Evolutionary conservation across 2,888 invertebrate species (phyloP).

Genomic region (Macropis europaea): DNA sequence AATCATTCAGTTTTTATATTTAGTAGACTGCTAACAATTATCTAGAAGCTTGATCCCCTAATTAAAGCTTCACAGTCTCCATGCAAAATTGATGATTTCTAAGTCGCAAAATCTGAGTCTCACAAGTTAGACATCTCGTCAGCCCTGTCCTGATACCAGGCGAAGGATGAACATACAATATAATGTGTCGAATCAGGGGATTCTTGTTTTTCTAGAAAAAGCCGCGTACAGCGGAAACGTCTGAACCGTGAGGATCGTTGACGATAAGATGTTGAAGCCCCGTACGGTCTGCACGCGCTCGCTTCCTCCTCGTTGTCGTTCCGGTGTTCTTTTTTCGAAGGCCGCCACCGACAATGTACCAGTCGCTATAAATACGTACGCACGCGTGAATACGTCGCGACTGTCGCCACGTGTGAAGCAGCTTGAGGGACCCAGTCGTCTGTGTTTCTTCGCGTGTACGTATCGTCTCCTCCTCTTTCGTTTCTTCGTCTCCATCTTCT

Average conservation of each 20-base stretch:
- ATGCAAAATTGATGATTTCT: too few species aligned
- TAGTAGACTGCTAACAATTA: too few species aligned
- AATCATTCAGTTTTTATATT: too few species aligned
- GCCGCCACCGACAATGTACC: conserved; percentile 60
- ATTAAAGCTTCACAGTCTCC: too few species aligned
- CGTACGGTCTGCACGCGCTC: conserved; percentile 15
- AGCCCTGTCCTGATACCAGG: too few species aligned
- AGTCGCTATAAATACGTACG: conserved; percentile 73
- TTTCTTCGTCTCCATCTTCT: conserved; percentile 19
- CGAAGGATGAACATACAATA: too few species aligned
- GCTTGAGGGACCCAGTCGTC: conserved; percentile 61
- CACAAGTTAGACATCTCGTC: too few species aligned
- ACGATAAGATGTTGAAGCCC: conserved; percentile 35
- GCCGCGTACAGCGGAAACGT: conserved; percentile 32
- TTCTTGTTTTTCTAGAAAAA: too few species aligned
- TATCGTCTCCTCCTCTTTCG: conserved; percentile 26
- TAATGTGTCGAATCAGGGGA: too few species aligned
- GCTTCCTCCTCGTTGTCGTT: conserved; percentile 43
- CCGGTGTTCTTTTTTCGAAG: conserved; percentile 42
- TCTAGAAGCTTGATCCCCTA: too few species aligned
- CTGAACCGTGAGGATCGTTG: background rate
- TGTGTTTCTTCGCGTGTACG: conserved; percentile 17
- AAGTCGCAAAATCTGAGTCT: too few species aligned
- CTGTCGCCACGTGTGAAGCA: conserved; percentile 73
- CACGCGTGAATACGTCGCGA: conserved; percentile 69